Evolutionary conservation across 2,888 invertebrate species (phyloP).

Genomic region (Erpobdella octoculata): DNA sequence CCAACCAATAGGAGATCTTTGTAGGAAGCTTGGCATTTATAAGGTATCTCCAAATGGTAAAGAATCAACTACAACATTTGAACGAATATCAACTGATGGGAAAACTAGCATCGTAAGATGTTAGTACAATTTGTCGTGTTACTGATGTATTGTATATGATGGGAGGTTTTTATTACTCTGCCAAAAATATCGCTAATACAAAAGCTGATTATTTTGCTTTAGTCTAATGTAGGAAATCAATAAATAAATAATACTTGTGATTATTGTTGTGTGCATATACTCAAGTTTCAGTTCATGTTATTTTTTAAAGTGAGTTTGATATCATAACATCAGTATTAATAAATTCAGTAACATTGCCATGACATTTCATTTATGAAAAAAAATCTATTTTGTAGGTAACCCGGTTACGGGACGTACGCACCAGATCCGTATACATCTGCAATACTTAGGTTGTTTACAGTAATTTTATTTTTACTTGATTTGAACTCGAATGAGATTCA

Average conservation of each 20-base stretch:
- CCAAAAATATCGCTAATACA: neutral
- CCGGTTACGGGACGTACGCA: conserved; percentile 86
- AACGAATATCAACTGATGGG: conserved; percentile 76
- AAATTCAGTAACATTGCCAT: no score
- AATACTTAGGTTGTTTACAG: conserved; percentile 78
- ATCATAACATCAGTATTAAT: no score
- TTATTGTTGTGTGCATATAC: no score
- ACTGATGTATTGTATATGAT: no score
- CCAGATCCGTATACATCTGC: conserved; percentile 94
- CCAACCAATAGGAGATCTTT: conserved; percentile 84
- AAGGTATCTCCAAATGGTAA: conserved; percentile 73
- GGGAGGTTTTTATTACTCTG: conserved; percentile 51
- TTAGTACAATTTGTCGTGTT: no score
- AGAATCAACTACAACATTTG: conserved; percentile 81
- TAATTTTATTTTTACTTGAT: neutral
- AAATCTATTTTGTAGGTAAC: neutral
- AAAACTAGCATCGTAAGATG: conserved; percentile 86
- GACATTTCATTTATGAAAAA: no score
- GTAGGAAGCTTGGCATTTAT: conserved; percentile 90
- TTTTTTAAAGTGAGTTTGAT: no score
- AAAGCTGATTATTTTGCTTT: neutral
- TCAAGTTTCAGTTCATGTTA: no score
- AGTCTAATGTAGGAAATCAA: neutral
- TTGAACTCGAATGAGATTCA: neutral
- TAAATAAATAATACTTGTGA: no score